Evolutionary conservation across 1,140 invertebrate species (phyloP), one percentile per base, ranked within the genome.

Genomic region (Acyrthosiphon pisum): DNA sequence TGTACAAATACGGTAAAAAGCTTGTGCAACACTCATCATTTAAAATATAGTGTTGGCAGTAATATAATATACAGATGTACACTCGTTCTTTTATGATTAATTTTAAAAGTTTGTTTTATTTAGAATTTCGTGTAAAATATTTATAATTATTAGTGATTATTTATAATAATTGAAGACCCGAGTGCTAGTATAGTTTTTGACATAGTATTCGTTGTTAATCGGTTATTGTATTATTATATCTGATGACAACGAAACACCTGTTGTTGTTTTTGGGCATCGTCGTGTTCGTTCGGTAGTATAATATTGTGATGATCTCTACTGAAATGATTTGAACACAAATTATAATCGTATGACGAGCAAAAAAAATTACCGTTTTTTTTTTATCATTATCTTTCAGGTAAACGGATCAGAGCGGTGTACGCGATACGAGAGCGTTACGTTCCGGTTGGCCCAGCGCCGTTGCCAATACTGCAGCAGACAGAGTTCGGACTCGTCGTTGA

Each of bases 401-500:
- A 94, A 93, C 14, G 91, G 56, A 76, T 94, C 94, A 30, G 94
- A 94, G 30, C 46, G 91, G 44, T 93, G 93, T 14, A 89, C 89
- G 46, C 90, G 94, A 48, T 94, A 94, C 48, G 94, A 94, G 86
- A 94, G 94, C 37, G 94, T 94, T 6, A 94, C 94, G 2, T 95
- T 95, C 68, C 94, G 94, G 0, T 93, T 94, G 92, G 94, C 94
- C 6, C 94, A 94, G 89, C 94, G 94, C 6, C 94, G 94, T 22
- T 94, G 94, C 76, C 94, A 94, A 90, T 94, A 94, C 1, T 95
- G 94, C 87, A 94, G 94, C n/a, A 94, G 94, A 18, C 94, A 95
- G 94, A 95, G 94, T 91, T 94, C 94, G 14, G 94, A 95, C 68
- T 94, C 94, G 0, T 95, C 94, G 4, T 94, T 94, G 48, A 94